Conservation (phyloP, 2,888 invertebrate genomes). For the Drosophila atroscutellata region DNA sequence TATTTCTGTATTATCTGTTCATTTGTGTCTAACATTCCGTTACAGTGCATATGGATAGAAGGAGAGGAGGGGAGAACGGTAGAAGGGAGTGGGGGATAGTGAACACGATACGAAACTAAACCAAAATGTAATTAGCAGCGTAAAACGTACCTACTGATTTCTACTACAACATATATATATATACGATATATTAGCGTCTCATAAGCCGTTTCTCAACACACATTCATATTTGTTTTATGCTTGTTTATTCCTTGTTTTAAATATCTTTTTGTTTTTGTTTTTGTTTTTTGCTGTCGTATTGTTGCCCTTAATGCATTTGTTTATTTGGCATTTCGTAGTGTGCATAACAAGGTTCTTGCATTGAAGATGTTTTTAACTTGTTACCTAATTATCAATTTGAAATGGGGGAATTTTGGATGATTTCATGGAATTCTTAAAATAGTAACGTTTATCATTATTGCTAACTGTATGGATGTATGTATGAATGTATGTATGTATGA, state of each 20-base stretch:
- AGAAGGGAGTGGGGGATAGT: neutral
- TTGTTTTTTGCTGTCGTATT: slow-evolving; percentile 2
- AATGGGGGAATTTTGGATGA: slow-evolving; percentile 29
- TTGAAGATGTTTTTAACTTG: slow-evolving; percentile 39
- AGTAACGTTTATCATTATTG: slow-evolving; percentile 59
- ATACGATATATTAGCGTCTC: slow-evolving; percentile 77
- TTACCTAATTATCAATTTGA: slow-evolving; percentile 44
- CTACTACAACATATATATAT: slow-evolving; percentile 72
- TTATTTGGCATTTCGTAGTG: slow-evolving; percentile 62
- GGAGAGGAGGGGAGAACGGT: neutral
- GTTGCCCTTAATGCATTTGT: slow-evolving; percentile 28
- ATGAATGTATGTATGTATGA: slow-evolving; percentile 24
- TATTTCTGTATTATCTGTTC: slow-evolving; percentile 37
- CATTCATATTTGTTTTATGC: slow-evolving; percentile 33
- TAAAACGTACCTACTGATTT: slow-evolving; percentile 61
- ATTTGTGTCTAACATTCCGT: slow-evolving; percentile 58
- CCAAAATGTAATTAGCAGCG: slow-evolving; percentile 52
- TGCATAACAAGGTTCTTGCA: slow-evolving; percentile 56
- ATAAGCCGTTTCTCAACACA: slow-evolving; percentile 56
- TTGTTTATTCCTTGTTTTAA: slow-evolving; percentile 28
- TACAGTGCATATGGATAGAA: slow-evolving; percentile 30
- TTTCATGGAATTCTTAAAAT: slow-evolving; percentile 58
- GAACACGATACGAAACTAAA: slow-evolving; percentile 45
- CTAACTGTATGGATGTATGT: slow-evolving; percentile 42
- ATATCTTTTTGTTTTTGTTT: slow-evolving; percentile 23